Evolutionary conservation across 2,888 invertebrate species (phyloP), one percentile per base, ranked within the genome.

Genomic region (Megaustenia siamemsis): DNA sequence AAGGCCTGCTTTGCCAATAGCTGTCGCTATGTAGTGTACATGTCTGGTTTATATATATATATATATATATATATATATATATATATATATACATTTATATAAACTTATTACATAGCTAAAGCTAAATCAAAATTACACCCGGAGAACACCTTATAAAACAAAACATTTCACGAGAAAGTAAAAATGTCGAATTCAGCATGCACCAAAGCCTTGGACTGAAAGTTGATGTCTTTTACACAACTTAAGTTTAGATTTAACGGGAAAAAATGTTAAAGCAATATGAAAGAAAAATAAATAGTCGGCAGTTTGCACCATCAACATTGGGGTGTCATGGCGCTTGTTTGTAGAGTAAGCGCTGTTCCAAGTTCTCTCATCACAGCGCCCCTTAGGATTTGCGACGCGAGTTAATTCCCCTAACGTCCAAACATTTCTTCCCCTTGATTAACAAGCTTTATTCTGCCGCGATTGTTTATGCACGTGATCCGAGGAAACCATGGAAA

Each of bases 241-340:
- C 6, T 40, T 21, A 49, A 1, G 35, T 75, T 15, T 75, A 18
- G 15, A 4, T n/a, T 32, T 35, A 49, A 75, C 24, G 35, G 0
- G 28, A 53, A 12, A 28, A 75, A 38, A 77, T 63, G 43, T 77
- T 56, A 21, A 69, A 40, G 56, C 49, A 38, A 77, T 63, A 63
- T 77, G 35, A 21, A 69, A 40, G 56, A 69, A 69, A 69, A 53
- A 80, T 69, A 69, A 80, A 43, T 69, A 45, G 53, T 73, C 43
- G 32, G 32, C 35, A 60, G 73, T 40, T 82, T 73, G 43, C 82
- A 82, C 68, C 35, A 71, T 69, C 81, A 81, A 81, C 81, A 81
- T 56, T n/a, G 56, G 18, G 60, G 60, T 82, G 82, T 73, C 82
- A 73, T 82, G 82, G 40, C 73, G 82, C 60, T 82, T 82, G 82